A percentile compares a stretch with the other conserved stretches of the same genome.
Conservation (phyloP, 2,888 invertebrate genomes). For the Furcula furcula region DNA sequence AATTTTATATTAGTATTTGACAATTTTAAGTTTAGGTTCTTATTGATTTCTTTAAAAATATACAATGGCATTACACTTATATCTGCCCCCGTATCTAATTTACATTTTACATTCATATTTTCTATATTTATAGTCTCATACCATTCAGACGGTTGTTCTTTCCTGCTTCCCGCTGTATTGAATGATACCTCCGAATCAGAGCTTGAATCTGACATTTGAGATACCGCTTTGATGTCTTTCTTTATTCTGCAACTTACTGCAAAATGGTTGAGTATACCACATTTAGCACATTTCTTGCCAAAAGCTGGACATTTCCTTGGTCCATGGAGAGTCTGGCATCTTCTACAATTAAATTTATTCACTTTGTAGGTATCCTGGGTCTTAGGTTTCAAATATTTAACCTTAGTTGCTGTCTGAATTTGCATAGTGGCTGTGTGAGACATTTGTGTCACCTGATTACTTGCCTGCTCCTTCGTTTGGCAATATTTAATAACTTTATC, state of each 20-base stretch:
- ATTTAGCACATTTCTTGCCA: neutral
- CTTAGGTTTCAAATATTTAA: too few relatives aligned
- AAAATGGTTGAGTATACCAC: slow-evolving; percentile 1
- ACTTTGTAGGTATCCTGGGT: too few relatives aligned
- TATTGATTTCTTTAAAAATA: neutral
- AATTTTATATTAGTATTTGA: neutral
- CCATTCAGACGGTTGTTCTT: neutral
- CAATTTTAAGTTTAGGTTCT: neutral
- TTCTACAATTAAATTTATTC: slow-evolving; percentile 1
- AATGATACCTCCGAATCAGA: neutral
- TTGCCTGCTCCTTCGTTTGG: neutral
- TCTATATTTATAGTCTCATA: neutral
- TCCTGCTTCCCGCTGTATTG: neutral
- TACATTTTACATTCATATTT: slow-evolving; percentile 5
- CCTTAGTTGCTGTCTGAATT: neutral
- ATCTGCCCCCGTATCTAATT: slow-evolving; percentile 14
- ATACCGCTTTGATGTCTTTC: neutral
- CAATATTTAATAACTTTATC: neutral
- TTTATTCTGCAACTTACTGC: neutral
- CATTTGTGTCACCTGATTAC: neutral
- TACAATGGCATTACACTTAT: slow-evolving; percentile 12
- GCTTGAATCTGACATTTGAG: neutral
- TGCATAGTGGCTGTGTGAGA: neutral
- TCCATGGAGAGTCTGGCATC: slow-evolving; percentile 1
- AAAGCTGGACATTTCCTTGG: neutral